Base-by-base conservation (phyloP, 1,140 invertebrate species). In the Drosophila sucinea region DNA sequence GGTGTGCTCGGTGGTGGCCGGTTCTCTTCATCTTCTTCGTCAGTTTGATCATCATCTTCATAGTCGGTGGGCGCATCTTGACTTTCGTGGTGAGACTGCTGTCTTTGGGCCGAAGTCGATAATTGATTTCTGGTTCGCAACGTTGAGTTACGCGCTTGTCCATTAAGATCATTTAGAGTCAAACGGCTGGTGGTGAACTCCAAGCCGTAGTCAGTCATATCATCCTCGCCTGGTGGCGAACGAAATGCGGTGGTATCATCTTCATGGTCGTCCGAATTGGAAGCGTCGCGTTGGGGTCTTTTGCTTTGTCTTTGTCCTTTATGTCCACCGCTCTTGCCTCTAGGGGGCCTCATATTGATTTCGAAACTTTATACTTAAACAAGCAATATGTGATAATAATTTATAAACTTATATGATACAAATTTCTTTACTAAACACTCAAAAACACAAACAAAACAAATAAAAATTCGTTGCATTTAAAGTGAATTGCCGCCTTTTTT, bases 201-300 rank as follows among this genome's bases (percentile, higher is more conserved):
- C 11, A 87, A 62, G 44, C 78, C 87, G 44, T 90, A 90, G 67
- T 90, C 85, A 1, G 85, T 90, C 10, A 27, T 66, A 2, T 77
- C 32, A 0, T 51, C 44, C 7, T 82, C 56, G 1, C 8, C 8
- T 0, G 54, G 62, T 1, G 72, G 78, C n/a, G 89, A 69, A 17
- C 44, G 35, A 44, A 89, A 84, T 55, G 51, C 6, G 2, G 4
- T 11, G 1, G 56, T 47, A 1, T 73, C 71, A 32, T 81, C 56
- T 27, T 54, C 60, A 8, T 4, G 3, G 0, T 40, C 61, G 6
- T 47, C 44, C 25, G 44, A 27, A 27, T 4, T 8, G 5, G 17
- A 6, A 25, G 44, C 23, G 6, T 51, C 1, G 7, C 4, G 23
- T 23, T 51, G 44, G 1, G 3, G 8, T 2, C 6, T 17, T 10